Base-by-base conservation (phyloP, 1,140 invertebrate genomes). In the Reticulitermes speratus region DNA sequence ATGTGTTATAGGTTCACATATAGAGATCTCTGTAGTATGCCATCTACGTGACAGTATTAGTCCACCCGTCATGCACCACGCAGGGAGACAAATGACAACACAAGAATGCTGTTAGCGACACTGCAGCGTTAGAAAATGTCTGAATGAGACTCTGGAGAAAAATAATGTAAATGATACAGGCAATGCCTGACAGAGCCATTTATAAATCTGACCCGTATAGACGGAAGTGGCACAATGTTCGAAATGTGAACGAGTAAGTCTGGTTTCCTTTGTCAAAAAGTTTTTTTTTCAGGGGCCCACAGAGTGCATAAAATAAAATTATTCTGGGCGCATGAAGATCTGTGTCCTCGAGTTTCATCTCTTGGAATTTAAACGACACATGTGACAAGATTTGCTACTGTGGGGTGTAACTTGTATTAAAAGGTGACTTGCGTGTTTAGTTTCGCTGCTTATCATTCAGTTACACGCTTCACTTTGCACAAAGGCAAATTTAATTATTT, bases 61-160 rank as follows among this genome's bases (percentile, higher is more conserved):
- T 75, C n/a, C 65, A 0, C 65, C 65, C 65, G 8, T 75, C 65
- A 75, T 75, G 65, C 65, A 75, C 65, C 65, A 75, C 65, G 65
- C 25, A 75, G 65, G n/a, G n/a, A 75, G 65, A 75, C 65, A 75
- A 75, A 75, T 75, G 25, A 75, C 65, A 75, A 75, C 65, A 75
- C 65, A 75, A 30, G 65, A 75, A 75, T 14, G 65, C 65, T 75
- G 65, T 75, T 75, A 75, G 65, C 65, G 65, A n/a, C 65, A 75
- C 65, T 75, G 25, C 65, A 75, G 65, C 65, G 8, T 75, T 75
- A 30, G 25, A 75, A 75, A 30, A 14, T 75, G n/a, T 75, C 25
- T 75, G 65, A 75, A 75, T 30, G 65, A 25, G 25, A 75, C 65
- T n/a, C 7, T 1, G n/a, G n/a, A 30, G 9, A 75, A 75, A 30